phyloP scores from a whole-genome alignment of 1,140 invertebrate species.

The Drosophila setifemur region DNA sequence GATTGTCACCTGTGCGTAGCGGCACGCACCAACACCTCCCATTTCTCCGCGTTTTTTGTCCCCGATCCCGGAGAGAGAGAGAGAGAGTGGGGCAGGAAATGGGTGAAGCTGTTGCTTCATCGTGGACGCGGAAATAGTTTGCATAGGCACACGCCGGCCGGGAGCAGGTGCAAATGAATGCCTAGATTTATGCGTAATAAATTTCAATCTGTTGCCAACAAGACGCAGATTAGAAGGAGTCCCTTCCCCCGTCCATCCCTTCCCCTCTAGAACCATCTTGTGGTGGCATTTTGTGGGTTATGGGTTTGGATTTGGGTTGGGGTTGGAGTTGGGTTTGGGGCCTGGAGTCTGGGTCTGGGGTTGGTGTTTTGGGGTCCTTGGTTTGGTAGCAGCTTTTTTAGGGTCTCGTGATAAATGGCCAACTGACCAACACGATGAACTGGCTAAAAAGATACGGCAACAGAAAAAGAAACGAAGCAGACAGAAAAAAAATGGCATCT shows the following conservation, averaged over 20 bases:
- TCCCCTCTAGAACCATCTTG: no score
- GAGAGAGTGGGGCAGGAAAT: neutral
- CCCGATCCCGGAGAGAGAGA: neutral
- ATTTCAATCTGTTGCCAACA: slow-evolving; percentile 82
- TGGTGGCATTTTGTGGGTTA: no score
- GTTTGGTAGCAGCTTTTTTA: no score
- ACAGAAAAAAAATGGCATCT: slow-evolving; percentile 19
- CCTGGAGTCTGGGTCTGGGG: slow-evolving; percentile 17
- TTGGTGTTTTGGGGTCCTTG: slow-evolving; percentile 22
- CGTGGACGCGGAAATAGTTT: slow-evolving; percentile 57
- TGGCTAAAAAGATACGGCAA: neutral
- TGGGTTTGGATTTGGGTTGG: no score
- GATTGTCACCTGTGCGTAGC: slow-evolving; percentile 67
- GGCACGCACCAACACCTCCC: slow-evolving; percentile 37
- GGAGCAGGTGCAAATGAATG: slow-evolving; percentile 76
- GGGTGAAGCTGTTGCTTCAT: slow-evolving; percentile 51
- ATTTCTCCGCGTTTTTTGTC: neutral
- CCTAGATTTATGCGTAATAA: slow-evolving; percentile 81
- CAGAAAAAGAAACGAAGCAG: neutral
- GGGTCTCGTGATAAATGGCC: slow-evolving; percentile 43
- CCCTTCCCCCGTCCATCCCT: neutral
- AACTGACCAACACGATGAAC: slow-evolving; percentile 27
- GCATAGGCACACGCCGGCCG: slow-evolving; percentile 52
- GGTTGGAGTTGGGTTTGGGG: slow-evolving; percentile 24
- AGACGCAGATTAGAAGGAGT: slow-evolving; percentile 64